A percentile compares a stretch with the other conserved stretches of the same genome.
These are phyloP conservation scores for Acanthosoma haemorrhoidale DNA, from an alignment of 2,888 invertebrate species.

Conservation along the genomic window DNA sequence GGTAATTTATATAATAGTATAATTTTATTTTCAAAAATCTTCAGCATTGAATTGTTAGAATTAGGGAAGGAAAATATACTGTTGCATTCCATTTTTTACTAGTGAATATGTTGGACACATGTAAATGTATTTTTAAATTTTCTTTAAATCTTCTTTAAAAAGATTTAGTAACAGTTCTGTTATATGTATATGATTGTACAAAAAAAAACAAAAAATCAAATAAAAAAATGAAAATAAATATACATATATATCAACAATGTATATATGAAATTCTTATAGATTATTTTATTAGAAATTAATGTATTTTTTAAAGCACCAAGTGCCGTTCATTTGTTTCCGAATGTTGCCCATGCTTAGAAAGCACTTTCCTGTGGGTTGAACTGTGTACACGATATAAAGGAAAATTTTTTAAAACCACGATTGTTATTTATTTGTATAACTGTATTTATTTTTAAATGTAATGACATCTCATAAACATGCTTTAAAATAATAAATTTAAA, in stretches of 20 bases:
- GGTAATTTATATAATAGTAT: too few species aligned
- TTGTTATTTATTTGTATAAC: conserved; percentile 5
- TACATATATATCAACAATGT: conserved; percentile 16
- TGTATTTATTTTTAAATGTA: conserved; percentile 19
- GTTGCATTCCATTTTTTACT: neutral
- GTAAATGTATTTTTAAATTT: neutral
- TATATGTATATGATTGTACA: conserved; percentile 27
- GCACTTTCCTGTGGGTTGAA: conserved; percentile 13
- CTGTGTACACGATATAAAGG: conserved; percentile 15
- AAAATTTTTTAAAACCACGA: neutral
- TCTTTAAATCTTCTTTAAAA: neutral
- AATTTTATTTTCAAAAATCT: too few species aligned
- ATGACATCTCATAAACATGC: neutral
- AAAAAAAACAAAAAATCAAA: neutral
- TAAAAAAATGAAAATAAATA: too few species aligned
- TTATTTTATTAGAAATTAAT: conserved; percentile 27
- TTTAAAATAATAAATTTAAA: neutral
- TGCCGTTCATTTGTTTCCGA: conserved; percentile 25
- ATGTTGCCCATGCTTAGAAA: conserved; percentile 16
- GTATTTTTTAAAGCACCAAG: conserved; percentile 28
- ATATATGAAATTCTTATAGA: conserved; percentile 24
- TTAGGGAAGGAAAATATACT: neutral
- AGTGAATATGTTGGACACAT: neutral
- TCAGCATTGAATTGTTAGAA: too few species aligned
- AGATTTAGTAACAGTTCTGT: conserved; percentile 2